Percentiles rank a stretch among this genome's conserved stretches.
Conservation (phyloP, 2,888 invertebrate genomes). For the Erpobdella octoculata region DNA sequence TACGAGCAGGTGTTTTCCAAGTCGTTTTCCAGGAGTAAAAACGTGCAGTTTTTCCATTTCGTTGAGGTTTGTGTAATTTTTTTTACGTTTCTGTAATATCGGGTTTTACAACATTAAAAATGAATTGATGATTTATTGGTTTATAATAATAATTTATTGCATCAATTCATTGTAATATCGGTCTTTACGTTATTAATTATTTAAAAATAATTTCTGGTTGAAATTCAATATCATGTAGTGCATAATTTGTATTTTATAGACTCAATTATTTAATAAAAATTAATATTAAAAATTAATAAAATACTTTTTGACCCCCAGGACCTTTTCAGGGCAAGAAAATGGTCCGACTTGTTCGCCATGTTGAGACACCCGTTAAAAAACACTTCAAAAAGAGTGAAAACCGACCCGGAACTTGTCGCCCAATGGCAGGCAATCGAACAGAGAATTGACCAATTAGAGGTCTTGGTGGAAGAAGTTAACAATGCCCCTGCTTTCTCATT, state of each 20-base stretch:
- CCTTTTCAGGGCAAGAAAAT: too few relatives aligned
- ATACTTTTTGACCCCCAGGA: neutral
- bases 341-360: neutral
- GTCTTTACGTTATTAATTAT: too few relatives aligned
- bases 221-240: too few relatives aligned
- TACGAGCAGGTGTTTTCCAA: conserved; percentile 71
- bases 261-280: neutral
- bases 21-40: conserved; percentile 70
- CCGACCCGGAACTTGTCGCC: neutral
- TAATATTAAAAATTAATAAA: neutral
- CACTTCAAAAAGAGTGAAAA: neutral
- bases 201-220: too few relatives aligned
- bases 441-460: conserved; percentile 12
- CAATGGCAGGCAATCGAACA: neutral
- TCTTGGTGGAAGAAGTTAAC: conserved; percentile 54
- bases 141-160: too few relatives aligned
- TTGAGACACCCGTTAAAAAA: neutral
- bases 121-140: too few relatives aligned
- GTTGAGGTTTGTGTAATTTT: conserved; percentile 57
- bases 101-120: too few relatives aligned
- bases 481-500: conserved; percentile 77
- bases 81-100: neutral
- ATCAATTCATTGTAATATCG: too few relatives aligned
- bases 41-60: conserved; percentile 72
- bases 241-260: too few relatives aligned